These are phyloP conservation scores for Psittacara wagleri DNA, from an alignment of 2,113 vertebrate genomes.

Conservation along the genomic window DNA sequence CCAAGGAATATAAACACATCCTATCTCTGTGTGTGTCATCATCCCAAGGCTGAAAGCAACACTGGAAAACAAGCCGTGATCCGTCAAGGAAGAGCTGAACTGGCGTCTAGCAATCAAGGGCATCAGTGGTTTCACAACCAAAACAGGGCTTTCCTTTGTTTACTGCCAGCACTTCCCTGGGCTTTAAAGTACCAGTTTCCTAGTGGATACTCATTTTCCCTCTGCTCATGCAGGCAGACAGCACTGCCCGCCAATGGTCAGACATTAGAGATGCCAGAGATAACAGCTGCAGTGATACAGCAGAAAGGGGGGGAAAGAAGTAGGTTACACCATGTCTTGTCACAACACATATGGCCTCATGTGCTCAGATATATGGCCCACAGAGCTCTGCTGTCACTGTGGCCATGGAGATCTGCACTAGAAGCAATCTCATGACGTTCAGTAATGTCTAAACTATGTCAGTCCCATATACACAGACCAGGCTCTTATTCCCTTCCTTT, in stretches of 20 bases:
- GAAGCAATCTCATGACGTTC: not conserved
- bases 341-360: rapidly evolving
- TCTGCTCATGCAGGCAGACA: not conserved
- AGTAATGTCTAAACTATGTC: rapidly evolving
- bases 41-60: not conserved
- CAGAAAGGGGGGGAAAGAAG: not conserved
- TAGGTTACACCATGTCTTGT: not conserved
- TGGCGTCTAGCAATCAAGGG: not conserved
- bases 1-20: not conserved
- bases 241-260: not conserved
- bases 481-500: not conserved
- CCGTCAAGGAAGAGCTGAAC: not conserved
- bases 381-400: not conserved
- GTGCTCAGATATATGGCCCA: rapidly evolving
- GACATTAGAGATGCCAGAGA: not conserved
- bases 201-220: not conserved
- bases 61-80: not conserved
- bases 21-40: not conserved
- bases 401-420: not conserved
- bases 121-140: not conserved
- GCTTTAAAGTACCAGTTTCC: not conserved
- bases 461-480: too few species aligned
- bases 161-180: not conserved
- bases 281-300: not conserved
- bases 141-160: not conserved